A percentile compares a stretch with the other conserved stretches of the same genome.
Evolutionary conservation across 35 echinoderm and acorn worm genomes (phyloP).

Genomic region (Patiria miniata): DNA sequence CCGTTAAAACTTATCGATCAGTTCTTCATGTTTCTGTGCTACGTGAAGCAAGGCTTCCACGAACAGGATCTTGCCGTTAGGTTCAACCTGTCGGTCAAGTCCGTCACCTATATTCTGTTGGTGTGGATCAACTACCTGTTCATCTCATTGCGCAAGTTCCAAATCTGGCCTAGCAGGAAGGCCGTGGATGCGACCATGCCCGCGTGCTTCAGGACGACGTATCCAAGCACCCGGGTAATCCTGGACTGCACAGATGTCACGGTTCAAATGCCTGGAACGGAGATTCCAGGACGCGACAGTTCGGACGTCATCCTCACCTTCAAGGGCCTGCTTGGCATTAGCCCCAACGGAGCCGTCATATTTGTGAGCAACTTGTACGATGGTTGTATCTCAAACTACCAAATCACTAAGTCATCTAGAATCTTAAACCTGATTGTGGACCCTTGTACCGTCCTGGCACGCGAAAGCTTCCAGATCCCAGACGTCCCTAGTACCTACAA

Average conservation of each 20-base stretch:
- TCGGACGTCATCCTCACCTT: neutral
- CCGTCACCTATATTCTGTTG: neutral
- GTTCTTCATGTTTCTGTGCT: constrained; percentile 3
- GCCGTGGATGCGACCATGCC: neutral
- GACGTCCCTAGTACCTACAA: neutral
- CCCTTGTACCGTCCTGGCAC: neutral
- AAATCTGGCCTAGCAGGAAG: neutral
- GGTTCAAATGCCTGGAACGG: neutral
- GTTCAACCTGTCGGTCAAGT: neutral
- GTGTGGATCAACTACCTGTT: constrained; percentile 7
- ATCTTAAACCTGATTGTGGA: neutral
- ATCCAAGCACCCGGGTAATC: neutral
- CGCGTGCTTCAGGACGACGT: neutral
- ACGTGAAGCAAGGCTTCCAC: neutral
- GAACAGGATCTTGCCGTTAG: constrained; percentile 5
- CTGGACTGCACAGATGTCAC: neutral
- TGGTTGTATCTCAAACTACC: neutral
- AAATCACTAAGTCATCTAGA: neutral
- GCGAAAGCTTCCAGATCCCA: neutral
- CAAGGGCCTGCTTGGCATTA: neutral
- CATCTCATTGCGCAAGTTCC: neutral
- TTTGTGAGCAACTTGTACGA: constrained; percentile 1
- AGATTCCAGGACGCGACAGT: neutral
- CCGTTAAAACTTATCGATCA: neutral
- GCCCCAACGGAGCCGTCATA: neutral